phyloP scores from a whole-genome alignment of 1,140 invertebrate species.

The Psix sp. region DNA sequence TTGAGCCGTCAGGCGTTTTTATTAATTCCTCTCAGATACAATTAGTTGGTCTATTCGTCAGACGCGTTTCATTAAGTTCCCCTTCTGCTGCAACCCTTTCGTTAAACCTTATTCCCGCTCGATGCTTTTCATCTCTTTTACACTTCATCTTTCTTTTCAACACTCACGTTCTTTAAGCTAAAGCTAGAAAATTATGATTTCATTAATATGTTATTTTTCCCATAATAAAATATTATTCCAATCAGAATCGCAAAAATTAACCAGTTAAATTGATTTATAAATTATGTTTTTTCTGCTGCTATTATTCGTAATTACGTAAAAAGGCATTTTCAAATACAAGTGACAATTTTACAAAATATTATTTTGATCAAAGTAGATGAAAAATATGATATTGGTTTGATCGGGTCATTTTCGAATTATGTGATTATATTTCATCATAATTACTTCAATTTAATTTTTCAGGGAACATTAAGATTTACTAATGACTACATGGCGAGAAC shows the following conservation, averaged over 20 bases:
- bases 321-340: no score
- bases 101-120: slow-evolving; percentile 62
- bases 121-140: slow-evolving; percentile 57
- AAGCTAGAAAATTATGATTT: slow-evolving; percentile 48
- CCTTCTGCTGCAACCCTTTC: slow-evolving; percentile 64
- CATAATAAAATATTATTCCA: slow-evolving; percentile 40
- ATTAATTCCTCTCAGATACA: slow-evolving; percentile 77
- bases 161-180: slow-evolving; percentile 44
- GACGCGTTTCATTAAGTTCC: slow-evolving; percentile 76
- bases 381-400: no score
- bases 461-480: no score
- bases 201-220: slow-evolving; percentile 40
- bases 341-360: no score
- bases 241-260: slow-evolving; percentile 8
- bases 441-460: no score
- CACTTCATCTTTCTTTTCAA: slow-evolving; percentile 58
- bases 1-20: slow-evolving; percentile 70
- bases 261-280: no score
- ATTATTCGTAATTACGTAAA: no score
- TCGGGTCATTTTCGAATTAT: no score
- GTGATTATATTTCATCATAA: no score
- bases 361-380: no score
- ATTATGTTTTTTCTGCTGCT: no score
- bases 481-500: no score
- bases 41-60: slow-evolving; percentile 78